Percentiles rank a stretch among this genome's conserved stretches.
Evolutionary conservation across 2,113 vertebrate species (phyloP).

Genomic region (Strix aluco): DNA sequence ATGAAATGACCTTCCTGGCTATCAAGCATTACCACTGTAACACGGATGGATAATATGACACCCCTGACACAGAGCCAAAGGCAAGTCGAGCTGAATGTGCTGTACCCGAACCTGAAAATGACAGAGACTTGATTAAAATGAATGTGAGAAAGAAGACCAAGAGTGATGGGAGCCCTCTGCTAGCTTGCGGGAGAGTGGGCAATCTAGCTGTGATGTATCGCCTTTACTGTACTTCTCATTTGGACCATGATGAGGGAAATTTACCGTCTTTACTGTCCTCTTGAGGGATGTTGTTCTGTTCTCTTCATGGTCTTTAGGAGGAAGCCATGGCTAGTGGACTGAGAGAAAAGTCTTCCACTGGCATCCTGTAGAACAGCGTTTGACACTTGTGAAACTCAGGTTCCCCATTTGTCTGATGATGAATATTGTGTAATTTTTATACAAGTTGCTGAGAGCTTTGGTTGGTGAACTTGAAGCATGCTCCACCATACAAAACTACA

Average conservation of each 20-base stretch:
- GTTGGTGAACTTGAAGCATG: background rate
- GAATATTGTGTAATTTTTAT: background rate
- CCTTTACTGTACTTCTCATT: conserved; percentile 20
- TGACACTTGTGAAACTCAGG: background rate
- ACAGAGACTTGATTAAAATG: conserved; percentile 61
- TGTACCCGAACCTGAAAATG: conserved; percentile 19
- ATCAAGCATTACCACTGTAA: conserved; percentile 45
- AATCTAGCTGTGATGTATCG: conserved; percentile 16
- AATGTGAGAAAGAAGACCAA: conserved; percentile 51
- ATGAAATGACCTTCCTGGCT: conserved; percentile 50
- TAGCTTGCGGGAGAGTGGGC: background rate
- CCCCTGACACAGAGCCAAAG: conserved; percentile 57
- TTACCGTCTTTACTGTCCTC: background rate
- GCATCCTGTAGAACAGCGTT: background rate
- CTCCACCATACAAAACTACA: background rate
- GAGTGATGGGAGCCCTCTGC: conserved; percentile 15
- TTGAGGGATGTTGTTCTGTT: background rate
- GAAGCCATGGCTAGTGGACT: background rate
- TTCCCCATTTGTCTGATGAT: background rate
- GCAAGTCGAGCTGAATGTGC: conserved; percentile 23
- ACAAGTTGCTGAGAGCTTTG: background rate
- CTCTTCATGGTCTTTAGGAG: background rate
- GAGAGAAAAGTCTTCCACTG: background rate
- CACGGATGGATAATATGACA: conserved; percentile 39
- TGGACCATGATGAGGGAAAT: conserved; percentile 28